phyloP scores from a whole-genome alignment of 2,888 invertebrate species.

The Kryphioiulus occultus region DNA sequence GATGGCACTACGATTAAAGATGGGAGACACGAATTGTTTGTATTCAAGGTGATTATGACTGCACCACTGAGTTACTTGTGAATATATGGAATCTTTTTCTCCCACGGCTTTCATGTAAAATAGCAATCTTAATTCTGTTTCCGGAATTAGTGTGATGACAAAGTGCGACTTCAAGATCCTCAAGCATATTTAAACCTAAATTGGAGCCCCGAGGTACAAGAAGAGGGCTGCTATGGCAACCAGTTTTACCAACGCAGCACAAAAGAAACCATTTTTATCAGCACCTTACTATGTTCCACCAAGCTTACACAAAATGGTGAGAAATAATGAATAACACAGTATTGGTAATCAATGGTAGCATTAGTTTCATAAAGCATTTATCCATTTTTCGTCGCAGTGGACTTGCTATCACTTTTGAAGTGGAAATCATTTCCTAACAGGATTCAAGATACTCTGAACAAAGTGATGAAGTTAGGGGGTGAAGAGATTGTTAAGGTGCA shows the following conservation, averaged over 20 bases:
- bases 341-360: not conserved
- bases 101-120: not conserved
- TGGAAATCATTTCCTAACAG: slow-evolving; percentile 90
- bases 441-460: slow-evolving; percentile 83
- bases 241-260: slow-evolving; percentile 75
- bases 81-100: not conserved
- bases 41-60: slow-evolving; percentile 72
- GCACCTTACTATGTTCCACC: slow-evolving; percentile 90
- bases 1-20: slow-evolving; percentile 89
- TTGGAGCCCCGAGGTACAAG: slow-evolving; percentile 52
- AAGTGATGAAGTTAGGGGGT: slow-evolving; percentile 80
- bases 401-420: slow-evolving; percentile 84
- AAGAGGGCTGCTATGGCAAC: slow-evolving; percentile 57
- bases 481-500: slow-evolving; percentile 84
- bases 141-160: slow-evolving; percentile 75
- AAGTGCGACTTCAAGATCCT: slow-evolving; percentile 71
- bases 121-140: not conserved
- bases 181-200: slow-evolving; percentile 62
- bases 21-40: slow-evolving; percentile 85
- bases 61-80: not conserved
- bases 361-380: not conserved
- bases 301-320: slow-evolving; percentile 93
- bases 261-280: slow-evolving; percentile 82
- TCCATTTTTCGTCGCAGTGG: slow-evolving; percentile 68
- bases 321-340: slow-evolving; percentile 43